Evolutionary conservation across 2,888 invertebrate species (phyloP), one percentile per base, ranked within the genome.

Genomic region (Chloromyia formosa): DNA sequence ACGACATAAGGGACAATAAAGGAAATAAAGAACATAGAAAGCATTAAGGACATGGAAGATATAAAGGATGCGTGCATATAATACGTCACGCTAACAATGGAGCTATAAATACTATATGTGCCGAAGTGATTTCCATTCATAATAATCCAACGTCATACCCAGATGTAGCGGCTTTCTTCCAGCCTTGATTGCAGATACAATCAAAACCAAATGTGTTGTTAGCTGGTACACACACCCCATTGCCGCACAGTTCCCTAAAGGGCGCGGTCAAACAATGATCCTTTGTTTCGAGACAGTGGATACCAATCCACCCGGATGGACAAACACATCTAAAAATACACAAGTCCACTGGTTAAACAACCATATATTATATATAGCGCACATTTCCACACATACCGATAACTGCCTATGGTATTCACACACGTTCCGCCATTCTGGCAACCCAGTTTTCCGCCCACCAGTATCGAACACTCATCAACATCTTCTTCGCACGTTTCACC

Each of bases 341-440:
- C 12, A 16, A 22, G 58, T 35, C 2, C 7, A 7, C 27, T 23
- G 23, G 27, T 35, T 2, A 35, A 35, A n/a, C n/a, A n/a, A 35
- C 27, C 27, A 35, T 35, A 2, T 35, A 35, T 18, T 7, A 35
- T 35, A 2, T 35, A 35, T 18, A 4, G 3, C 35, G 23, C 18
- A 7, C 27, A 35, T 35, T 4, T 35, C 3, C 49, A 5, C 49
- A n/a, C n/a, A n/a, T n/a, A 49, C 49, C 16, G 12, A 83, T 93
- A 97, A 56, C 91, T 88, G 74, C 97, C 97, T 0, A 88, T 90
- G 42, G 87, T 89, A 83, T 97, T 96, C 42, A 90, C 84, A 82
- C 97, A 97, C 0, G 90, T 90, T 0, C 92, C 96, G 64, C 93
- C 93, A 85, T 97, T 95, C 86, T 96, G 95, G 83, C 97, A 97